Percentiles rank a stretch among this genome's conserved stretches.
Conservation (phyloP, 2,888 invertebrate species). For the Dinocampus coccinellae region DNA sequence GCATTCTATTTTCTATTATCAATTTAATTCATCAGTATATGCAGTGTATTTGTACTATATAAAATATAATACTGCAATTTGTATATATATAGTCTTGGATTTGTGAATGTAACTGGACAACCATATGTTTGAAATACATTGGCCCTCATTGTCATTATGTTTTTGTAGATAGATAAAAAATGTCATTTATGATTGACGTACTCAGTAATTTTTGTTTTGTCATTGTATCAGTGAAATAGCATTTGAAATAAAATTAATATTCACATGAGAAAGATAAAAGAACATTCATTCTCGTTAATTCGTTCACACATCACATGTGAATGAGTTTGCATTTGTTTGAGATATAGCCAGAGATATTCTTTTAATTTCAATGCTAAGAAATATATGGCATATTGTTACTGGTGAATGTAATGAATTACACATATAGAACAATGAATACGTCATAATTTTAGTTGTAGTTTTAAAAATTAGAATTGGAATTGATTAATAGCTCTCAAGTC, state of each 20-base stretch:
- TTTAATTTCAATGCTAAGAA: background rate
- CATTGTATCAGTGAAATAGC: background rate
- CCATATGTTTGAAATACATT: constrained; percentile 27
- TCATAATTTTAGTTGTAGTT: background rate
- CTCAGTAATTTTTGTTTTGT: constrained; percentile 6
- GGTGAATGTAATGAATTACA: background rate
- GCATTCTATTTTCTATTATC: constrained; percentile 1
- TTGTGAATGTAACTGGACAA: background rate
- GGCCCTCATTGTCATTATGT: background rate
- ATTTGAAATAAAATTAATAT: background rate
- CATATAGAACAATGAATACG: background rate
- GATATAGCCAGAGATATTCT: background rate
- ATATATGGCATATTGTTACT: background rate
- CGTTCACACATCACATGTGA: constrained; percentile 10
- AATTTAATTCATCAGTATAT: constrained; percentile 10
- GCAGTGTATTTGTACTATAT: background rate
- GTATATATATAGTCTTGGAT: background rate
- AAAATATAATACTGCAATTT: background rate
- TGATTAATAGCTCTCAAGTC: background rate
- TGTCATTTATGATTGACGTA: constrained; percentile 8
- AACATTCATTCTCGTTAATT: background rate
- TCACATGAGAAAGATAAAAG: background rate
- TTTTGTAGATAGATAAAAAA: constrained; percentile 18
- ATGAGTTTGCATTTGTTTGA: background rate
- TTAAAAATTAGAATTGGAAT: background rate